Conservation (phyloP, 2,888 invertebrate genomes). For the Crematogaster levior region DNA sequence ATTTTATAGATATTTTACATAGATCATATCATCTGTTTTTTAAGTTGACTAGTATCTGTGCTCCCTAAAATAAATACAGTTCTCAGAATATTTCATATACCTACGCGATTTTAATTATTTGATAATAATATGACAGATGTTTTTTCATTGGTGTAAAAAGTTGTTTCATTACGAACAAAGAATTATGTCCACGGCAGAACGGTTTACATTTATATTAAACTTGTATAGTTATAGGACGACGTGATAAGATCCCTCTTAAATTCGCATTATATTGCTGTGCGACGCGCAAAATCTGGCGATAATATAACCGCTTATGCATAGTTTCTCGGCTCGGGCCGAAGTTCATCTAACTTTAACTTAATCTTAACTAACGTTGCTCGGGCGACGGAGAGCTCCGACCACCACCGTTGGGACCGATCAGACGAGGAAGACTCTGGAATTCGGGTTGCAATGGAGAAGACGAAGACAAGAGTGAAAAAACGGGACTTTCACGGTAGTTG, state of each 20-base stretch:
- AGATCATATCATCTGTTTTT: background rate
- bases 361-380: constrained; percentile 70
- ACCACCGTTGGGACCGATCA: constrained; percentile 58
- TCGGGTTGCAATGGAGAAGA: constrained; percentile 51
- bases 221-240: constrained; percentile 22
- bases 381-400: constrained; percentile 31
- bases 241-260: constrained; percentile 51
- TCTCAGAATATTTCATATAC: background rate
- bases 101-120: background rate
- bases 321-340: constrained; percentile 60
- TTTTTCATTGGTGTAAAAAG: background rate
- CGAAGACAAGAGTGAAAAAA: constrained; percentile 57
- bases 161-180: background rate
- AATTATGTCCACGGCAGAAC: background rate
- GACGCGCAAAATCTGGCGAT: constrained; percentile 60
- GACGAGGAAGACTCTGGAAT: constrained; percentile 45
- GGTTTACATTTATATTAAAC: constrained; percentile 42
- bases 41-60: background rate
- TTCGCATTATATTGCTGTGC: constrained; percentile 48
- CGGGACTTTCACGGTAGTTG: constrained; percentile 53
- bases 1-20: too few relatives aligned
- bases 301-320: constrained; percentile 72
- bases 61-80: background rate
- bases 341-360: constrained; percentile 72
- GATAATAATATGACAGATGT: background rate